Conservation (phyloP, 1,140 invertebrate species). For the Drosophila albomicans region DNA sequence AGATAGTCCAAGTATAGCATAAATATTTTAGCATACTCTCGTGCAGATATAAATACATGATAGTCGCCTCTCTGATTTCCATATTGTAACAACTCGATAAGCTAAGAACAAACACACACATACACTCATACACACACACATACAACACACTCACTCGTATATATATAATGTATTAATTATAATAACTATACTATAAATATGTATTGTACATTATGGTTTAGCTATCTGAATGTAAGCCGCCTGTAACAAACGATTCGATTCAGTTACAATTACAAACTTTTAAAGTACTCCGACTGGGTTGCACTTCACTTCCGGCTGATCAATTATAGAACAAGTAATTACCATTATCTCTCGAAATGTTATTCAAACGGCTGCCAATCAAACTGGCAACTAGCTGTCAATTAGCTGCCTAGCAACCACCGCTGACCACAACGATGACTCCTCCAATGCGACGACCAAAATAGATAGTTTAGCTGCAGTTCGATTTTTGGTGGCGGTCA, state of each 20-base stretch:
- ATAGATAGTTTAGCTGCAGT: slow-evolving; percentile 38
- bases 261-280: slow-evolving; percentile 45
- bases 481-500: slow-evolving; percentile 44
- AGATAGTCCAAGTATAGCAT: slow-evolving; percentile 78
- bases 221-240: slow-evolving; percentile 47
- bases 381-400: slow-evolving; percentile 22
- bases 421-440: slow-evolving; percentile 68
- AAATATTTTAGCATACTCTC: slow-evolving; percentile 79
- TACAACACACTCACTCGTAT: slow-evolving; percentile 13
- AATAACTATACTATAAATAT: slow-evolving; percentile 19
- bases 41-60: slow-evolving; percentile 64
- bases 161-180: slow-evolving; percentile 36
- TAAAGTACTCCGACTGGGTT: slow-evolving; percentile 34
- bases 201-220: slow-evolving; percentile 46
- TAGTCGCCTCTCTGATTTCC: slow-evolving; percentile 66
- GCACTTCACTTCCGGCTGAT: slow-evolving; percentile 30
- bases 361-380: slow-evolving; percentile 14
- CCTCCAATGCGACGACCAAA: slow-evolving; percentile 24
- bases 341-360: slow-evolving; percentile 12
- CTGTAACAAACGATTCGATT: slow-evolving; percentile 28
- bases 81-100: slow-evolving; percentile 61
- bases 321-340: slow-evolving; percentile 39
- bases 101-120: slow-evolving; percentile 40
- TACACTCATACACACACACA: too few species aligned
- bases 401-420: slow-evolving; percentile 69